Evolutionary conservation across 2,113 vertebrate genomes (phyloP).

Genomic region (Dicentrarchus labrax): DNA sequence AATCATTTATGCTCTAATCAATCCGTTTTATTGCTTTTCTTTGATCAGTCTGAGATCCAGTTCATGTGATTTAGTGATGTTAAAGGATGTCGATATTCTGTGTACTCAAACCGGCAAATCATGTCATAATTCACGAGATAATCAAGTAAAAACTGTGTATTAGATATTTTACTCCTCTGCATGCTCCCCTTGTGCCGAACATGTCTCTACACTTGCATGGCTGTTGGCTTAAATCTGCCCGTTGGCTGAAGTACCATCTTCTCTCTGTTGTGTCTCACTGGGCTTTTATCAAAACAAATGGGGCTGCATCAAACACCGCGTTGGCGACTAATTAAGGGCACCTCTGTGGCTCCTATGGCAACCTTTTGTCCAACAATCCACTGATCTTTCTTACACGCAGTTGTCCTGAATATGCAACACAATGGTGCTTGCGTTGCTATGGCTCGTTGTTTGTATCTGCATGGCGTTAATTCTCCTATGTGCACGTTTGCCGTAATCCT

Average conservation of each 20-base stretch:
- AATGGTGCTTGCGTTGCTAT: conserved; percentile 39
- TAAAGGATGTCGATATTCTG: background rate
- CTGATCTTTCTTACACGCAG: conserved; percentile 49
- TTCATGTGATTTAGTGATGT: background rate
- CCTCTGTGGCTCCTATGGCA: conserved; percentile 64
- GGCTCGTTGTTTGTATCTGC: conserved; percentile 49
- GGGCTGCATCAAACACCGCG: conserved; percentile 62
- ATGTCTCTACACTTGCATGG: background rate
- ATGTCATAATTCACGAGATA: background rate
- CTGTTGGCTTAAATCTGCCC: background rate
- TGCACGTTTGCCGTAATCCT: conserved; percentile 34
- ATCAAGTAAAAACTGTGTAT: background rate
- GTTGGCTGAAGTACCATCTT: background rate
- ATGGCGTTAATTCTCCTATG: conserved; percentile 30
- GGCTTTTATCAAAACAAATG: conserved; percentile 55
- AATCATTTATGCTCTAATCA: background rate
- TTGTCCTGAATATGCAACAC: conserved; percentile 39
- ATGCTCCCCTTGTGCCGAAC: background rate
- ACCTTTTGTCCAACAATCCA: conserved; percentile 66
- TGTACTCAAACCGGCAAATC: background rate
- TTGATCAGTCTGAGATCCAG: background rate
- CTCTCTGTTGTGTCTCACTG: background rate
- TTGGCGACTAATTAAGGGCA: conserved; percentile 58
- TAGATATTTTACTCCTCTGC: conserved; percentile 23
- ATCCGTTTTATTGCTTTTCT: background rate